Evolutionary conservation across 2,888 invertebrate species (phyloP), one percentile per base, ranked within the genome.

Genomic region (Ceramica pisi): DNA sequence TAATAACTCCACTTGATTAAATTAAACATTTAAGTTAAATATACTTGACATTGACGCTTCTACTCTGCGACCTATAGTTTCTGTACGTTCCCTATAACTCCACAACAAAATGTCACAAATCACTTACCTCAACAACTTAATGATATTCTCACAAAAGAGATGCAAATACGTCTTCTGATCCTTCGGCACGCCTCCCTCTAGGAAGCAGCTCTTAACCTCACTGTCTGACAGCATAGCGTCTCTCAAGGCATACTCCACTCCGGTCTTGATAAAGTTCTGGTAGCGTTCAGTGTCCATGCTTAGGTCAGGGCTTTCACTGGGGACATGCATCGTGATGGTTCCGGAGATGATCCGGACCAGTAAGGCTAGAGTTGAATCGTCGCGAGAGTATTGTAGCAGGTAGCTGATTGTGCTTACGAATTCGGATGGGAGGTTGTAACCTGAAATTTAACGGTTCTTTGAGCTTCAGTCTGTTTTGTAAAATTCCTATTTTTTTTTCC

Each of bases 261-360:
- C 96, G 0, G 93, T 92, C 26, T 91, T 93, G 0, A 96, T 88
- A 46, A 92, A 91, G 66, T 89, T 89, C 81, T 95, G 93, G 70
- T 94, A 95, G 75, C 94, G 87, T 8, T 96, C 96, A 0, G 93
- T 92, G 66, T 96, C 94, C 83, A 91, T 89, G 48, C 83, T 89
- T 1, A 94, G 80, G 61, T 96, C 95, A 0, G 90, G 86, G 0
- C 90, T 85, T 19, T 96, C 96, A 14, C 83, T 90, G 0, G 96
- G 95, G 0, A 91, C 90, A 77, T 96, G 95, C 94, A 96, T 94
- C 0, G 90, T 88, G n/a, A 94, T 92, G 5, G 97, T 97, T n/a
- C 97, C 97, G 0, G 96, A 96, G 64, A 97, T 94, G 23, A 97
- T 96, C 16, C 97, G 95, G 1, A 97, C 96, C 21, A 97, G 86